Percentiles rank a stretch among this genome's conserved stretches.
These are phyloP conservation scores for Hemicordylus capensis DNA, from an alignment of 2,113 vertebrate species.

Conservation along the genomic window DNA sequence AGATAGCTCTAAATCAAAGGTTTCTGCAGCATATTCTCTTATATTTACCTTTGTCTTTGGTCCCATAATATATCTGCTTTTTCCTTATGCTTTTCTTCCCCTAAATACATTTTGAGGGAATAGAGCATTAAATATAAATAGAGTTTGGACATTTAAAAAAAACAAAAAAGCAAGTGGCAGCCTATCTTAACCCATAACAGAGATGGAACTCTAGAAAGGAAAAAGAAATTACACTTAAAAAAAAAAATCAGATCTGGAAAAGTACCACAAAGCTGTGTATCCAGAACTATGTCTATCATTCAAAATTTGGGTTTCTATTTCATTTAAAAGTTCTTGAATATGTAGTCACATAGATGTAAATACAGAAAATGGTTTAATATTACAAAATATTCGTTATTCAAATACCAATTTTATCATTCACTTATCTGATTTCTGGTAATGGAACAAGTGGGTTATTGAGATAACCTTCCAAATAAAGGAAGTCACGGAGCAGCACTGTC, in stretches of 20 bases:
- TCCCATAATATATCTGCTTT: neutral
- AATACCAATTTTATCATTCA: neutral
- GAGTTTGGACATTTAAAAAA: neutral
- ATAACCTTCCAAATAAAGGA: too few species aligned
- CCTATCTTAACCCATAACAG: neutral
- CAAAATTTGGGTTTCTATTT: neutral
- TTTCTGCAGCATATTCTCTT: neutral
- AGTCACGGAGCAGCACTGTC: too few species aligned
- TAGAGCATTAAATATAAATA: neutral
- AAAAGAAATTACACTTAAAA: neutral
- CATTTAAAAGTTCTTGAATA: neutral
- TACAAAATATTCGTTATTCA: neutral
- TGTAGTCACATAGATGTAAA: neutral
- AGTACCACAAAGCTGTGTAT: neutral
- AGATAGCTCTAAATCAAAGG: too few species aligned
- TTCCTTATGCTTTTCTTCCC: neutral
- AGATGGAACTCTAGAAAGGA: neutral
- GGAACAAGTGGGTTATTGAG: neutral
- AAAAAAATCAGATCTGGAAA: neutral
- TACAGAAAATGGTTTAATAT: neutral
- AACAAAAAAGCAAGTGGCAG: neutral
- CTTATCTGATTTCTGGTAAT: neutral
- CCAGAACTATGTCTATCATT: neutral
- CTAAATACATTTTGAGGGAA: neutral
- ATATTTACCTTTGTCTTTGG: conserved; percentile 5